phyloP scores from a whole-genome alignment of 2,797 vertebrate species.

The Tiaroga cobitis region DNA sequence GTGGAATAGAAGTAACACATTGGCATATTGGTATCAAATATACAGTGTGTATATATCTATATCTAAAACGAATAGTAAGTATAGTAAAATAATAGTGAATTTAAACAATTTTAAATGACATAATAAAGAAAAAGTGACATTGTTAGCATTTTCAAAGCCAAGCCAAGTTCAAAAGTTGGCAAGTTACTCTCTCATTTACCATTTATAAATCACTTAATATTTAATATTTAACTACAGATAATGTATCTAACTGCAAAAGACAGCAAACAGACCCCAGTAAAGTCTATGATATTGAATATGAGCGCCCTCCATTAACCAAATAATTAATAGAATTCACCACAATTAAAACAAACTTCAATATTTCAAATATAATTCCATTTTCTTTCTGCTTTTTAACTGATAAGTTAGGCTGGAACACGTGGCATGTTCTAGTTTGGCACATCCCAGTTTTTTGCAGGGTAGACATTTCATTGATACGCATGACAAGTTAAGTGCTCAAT shows the following conservation, averaged over 20 bases:
- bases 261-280: neutral
- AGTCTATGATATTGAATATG: neutral
- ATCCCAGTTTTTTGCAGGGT: neutral
- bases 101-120: neutral
- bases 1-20: neutral
- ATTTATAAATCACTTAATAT: constrained; percentile 3
- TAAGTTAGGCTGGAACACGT: constrained; percentile 28
- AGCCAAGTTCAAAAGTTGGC: neutral
- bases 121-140: neutral
- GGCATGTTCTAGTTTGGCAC: neutral
- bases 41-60: neutral
- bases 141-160: neutral
- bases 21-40: neutral
- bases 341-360: neutral
- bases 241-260: constrained; percentile 36
- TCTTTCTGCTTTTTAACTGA: neutral
- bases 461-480: neutral
- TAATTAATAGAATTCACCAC: neutral
- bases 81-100: neutral
- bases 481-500: constrained; percentile 31
- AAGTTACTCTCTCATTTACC: neutral
- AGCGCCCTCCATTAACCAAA: neutral
- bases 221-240: constrained; percentile 15
- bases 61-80: too few species aligned
- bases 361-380: neutral